Base-by-base conservation (phyloP, 2,113 vertebrate genomes). In the Ptilonorhynchus violaceus region DNA sequence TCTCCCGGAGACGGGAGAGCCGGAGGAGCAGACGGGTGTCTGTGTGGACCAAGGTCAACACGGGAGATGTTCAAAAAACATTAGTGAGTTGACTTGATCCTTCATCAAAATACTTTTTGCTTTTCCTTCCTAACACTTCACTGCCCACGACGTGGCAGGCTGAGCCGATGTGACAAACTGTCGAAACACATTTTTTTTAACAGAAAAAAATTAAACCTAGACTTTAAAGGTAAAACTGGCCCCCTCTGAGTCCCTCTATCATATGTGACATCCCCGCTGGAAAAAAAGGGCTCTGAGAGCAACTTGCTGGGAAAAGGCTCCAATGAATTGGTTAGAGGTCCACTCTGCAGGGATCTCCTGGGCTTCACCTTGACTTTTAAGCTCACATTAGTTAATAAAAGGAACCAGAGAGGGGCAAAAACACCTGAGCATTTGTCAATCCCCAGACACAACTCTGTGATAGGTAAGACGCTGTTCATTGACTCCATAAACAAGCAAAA, bases 131-230 rank as follows among this genome's bases (percentile, higher is more conserved):
- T 93, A 91, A 85, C 95, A 96, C 96, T 95, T 94, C 94, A 91
- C 85, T 97, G 91, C 93, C 95, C 92, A 95, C 84, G 89, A 93
- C 58, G 24, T 25, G 92, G 93, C 96, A 94, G 85, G 82, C 96
- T 97, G 89, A 97, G 94, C 95, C 35, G 19, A 94, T 95, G 91
- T 95, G 97, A 97, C 97, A 97, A 96, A 97, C 94, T 96, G 96
- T 97, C 96, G 53, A 91, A 94, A 97, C 92, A 82, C 85, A 94
- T 97, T 85, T 95, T 95, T 96, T 95, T 92, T 13, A 94, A 85
- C 67, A 69, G 70, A 79, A 96, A 88, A 89, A 90, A 82, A 74
- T 90, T 74, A 95, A 94, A 97, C 81, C 92, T 86, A 76, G 42
- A 42, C 73, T 96, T 95, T 90, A 69, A 91, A 97, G 93, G 89